These are phyloP conservation scores for Podargus strigoides DNA, from an alignment of 2,797 vertebrate species.

Conservation along the genomic window DNA sequence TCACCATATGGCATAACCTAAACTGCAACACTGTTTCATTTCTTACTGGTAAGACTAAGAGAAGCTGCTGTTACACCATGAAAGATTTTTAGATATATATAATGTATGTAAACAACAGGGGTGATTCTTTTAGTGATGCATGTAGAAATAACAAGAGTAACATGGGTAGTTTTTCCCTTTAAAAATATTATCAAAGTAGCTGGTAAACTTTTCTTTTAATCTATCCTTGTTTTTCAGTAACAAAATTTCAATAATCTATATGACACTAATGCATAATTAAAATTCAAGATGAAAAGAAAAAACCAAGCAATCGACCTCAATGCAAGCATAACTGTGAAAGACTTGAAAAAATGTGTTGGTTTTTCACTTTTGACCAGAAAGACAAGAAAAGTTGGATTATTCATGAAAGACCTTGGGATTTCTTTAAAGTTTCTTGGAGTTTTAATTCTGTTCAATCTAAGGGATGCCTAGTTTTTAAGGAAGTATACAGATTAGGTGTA, in stretches of 20 bases:
- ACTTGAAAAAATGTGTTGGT: not conserved
- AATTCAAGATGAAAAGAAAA: not conserved
- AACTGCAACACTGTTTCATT: not conserved
- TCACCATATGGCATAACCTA: not conserved
- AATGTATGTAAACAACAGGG: not conserved
- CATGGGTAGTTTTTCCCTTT: not conserved
- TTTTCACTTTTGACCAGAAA: not conserved
- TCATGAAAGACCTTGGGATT: not conserved
- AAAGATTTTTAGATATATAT: not conserved
- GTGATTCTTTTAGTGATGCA: not conserved
- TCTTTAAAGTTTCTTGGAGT: not conserved
- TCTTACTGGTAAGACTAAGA: not conserved
- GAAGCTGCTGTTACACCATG: not conserved
- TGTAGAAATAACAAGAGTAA: not conserved
- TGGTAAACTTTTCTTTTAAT: not conserved
- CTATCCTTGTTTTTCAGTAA: not conserved
- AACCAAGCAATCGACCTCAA: not conserved
- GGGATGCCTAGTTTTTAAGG: not conserved
- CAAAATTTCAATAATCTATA: not conserved
- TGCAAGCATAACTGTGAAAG: not conserved
- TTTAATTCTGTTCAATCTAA: not conserved
- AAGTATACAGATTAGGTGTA: not conserved
- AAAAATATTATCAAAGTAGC: not conserved
- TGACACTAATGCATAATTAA: not conserved
- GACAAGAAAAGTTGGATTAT: not conserved